Base-by-base conservation (phyloP, 2,797 vertebrate genomes). In the Thamnophis elegans region DNA sequence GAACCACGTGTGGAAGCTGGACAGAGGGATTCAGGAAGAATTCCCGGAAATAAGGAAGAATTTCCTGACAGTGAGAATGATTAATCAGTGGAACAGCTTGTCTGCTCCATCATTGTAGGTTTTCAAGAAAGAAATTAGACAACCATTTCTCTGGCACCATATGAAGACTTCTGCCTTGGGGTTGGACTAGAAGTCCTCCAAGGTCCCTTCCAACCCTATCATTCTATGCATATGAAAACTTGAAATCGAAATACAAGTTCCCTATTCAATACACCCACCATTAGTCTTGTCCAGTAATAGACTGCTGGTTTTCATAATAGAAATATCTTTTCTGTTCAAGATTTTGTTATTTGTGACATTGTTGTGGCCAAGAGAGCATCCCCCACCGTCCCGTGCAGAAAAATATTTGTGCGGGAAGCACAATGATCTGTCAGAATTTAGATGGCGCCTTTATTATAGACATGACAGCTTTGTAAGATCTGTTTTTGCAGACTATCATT, bases 351-450 rank as follows among this genome's bases (percentile, higher is more conserved):
- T 25, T 90, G 59, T 78, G 65, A 90, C 11, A 82, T 90, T 90
- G 56, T 47, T 28, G 8, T 88, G 87, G 62, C 93, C 28, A 65
- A 54, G 36, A 47, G 5, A 65, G 88, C 56, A 88, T 85, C 88
- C 56, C 62, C 5, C 12, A 36, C 32, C 47, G 36, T 36, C 51
- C 65, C 13, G 3, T 51, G 32, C 51, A 90, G 56, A 93, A 86
- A 86, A 8, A 58, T 47, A 5, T 62, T 26, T 20, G 4, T 56
- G 65, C 47, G 36, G 26, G 28, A 82, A 88, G 13, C 88, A 92
- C 91, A 90, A 91, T 90, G 62, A 93, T 90, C 85, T 90, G 91
- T 92, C 85, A 92, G 91, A 93, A 93, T 93, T 88, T 92, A 92
- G 89, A 88, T 47, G 89, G 86, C 89, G 89, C 88, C 91, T 93